Percentiles rank a stretch among this genome's conserved stretches.
Conservation (phyloP, 2,797 vertebrate species). For the Synanceia verrucosa region DNA sequence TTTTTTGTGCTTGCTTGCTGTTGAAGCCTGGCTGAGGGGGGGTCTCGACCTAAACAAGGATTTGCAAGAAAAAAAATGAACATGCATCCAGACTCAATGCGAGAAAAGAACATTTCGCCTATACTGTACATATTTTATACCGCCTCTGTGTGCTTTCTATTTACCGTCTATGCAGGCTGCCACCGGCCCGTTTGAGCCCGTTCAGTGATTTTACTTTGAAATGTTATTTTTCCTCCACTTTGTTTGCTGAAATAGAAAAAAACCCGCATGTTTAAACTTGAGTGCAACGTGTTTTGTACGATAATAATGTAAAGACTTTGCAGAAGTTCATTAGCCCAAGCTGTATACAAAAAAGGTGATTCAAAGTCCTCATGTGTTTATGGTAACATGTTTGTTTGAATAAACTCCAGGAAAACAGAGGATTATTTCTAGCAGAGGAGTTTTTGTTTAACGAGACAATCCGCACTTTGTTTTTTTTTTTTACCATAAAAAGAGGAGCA, state of each 20-base stretch:
- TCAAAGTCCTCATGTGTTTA: constrained; percentile 80
- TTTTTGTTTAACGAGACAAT: constrained; percentile 23
- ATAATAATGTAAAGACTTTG: constrained; percentile 79
- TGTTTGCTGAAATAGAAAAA: constrained; percentile 67
- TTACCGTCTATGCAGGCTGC: constrained; percentile 55
- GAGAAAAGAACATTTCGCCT: constrained; percentile 22
- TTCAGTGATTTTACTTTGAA: constrained; percentile 45
- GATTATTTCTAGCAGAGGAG: constrained; percentile 63
- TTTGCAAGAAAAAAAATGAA: constrained; percentile 40
- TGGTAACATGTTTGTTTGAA: constrained; percentile 83
- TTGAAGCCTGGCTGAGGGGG: constrained; percentile 37
- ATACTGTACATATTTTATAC: constrained; percentile 73
- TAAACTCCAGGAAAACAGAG: constrained; percentile 80
- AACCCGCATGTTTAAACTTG: constrained; percentile 77
- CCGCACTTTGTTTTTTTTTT: not conserved
- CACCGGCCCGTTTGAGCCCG: constrained; percentile 38
- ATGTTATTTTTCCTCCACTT: constrained; percentile 48
- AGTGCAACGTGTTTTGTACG: constrained; percentile 80
- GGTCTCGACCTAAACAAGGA: constrained; percentile 44
- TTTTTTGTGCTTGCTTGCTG: constrained; percentile 54
- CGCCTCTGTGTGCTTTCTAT: constrained; percentile 73
- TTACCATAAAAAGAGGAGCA: not conserved
- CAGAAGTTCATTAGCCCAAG: constrained; percentile 71
- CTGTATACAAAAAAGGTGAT: constrained; percentile 74
- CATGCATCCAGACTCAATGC: constrained; percentile 42